Base-by-base conservation (phyloP, 2,888 invertebrate species). In the Acanthosepion esculentum region DNA sequence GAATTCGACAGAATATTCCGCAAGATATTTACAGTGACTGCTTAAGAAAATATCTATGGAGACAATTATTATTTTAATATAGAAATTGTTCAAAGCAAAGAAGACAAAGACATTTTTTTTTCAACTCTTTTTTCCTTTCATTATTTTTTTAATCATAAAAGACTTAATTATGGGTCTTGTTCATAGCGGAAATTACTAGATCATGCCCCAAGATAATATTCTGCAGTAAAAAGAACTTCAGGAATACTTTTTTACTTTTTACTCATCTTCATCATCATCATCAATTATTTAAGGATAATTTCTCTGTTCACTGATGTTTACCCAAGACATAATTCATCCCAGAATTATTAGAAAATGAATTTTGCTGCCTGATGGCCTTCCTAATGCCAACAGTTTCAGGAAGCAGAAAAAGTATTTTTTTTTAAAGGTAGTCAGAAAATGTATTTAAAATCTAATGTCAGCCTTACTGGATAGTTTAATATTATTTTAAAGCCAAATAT, bases 11-110 rank as follows among this genome's bases (percentile, higher is more conserved):
- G 18, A 78, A 78, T 33, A 78, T 78, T 78, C 78, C 18, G n/a
- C 78, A 78, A 78, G n/a, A 78, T n/a, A 78, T 78, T 78, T 78
- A 15, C 78, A 78, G 15, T 78, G 78, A 33, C 78, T n/a, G n/a
- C 78, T 78, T n/a, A 78, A n/a, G n/a, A 78, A 78, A n/a, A n/a
- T n/a, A 78, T n/a, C n/a, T n/a, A 78, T n/a, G 15, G 78, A 78
- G n/a, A 78, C n/a, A 78, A n/a, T 78, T 78, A 78, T 78, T 78
- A 78, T 78, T 78, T 78, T 78, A 78, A 78, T 78, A 78, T n/a
- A 78, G 78, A 78, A 78, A 78, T 78, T 78, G n/a, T 78, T 78
- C 78, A 78, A 78, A 33, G 78, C 78, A n/a, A 33, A 78, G 78
- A 78, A 78, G 78, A 78, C 78, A 78, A 78, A n/a, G 78, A 78